Evolutionary conservation across 2,888 invertebrate genomes (phyloP).

Genomic region (Erebia aethiops): DNA sequence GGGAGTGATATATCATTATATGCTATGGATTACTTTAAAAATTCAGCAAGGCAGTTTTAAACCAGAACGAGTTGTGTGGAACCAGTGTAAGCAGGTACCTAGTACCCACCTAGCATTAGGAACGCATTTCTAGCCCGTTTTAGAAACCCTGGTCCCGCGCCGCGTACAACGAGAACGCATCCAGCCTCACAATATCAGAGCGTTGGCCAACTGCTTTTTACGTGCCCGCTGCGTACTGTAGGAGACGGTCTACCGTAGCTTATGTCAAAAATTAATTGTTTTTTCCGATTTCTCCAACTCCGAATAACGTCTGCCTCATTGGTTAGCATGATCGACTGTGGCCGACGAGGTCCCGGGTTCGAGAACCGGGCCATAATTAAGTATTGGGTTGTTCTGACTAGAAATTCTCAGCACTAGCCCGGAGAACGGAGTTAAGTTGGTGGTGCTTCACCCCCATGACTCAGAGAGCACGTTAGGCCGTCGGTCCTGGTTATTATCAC

Average conservation of each 20-base stretch:
- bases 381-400: too few species aligned
- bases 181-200: conserved; percentile 67
- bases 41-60: not conserved
- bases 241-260: not conserved
- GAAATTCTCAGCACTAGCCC: too few species aligned
- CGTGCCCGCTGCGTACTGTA: conserved; percentile 45
- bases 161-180: conserved; percentile 63
- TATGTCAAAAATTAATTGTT: too few species aligned
- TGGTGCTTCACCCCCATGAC: too few species aligned
- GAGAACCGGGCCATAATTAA: too few species aligned
- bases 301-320: too few species aligned
- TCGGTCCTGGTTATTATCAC: too few species aligned
- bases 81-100: not conserved
- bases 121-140: conserved; percentile 62
- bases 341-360: too few species aligned
- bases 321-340: too few species aligned
- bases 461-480: too few species aligned
- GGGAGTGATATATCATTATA: not conserved
- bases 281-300: too few species aligned
- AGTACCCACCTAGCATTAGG: conserved; percentile 23
- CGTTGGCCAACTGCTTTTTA: conserved; percentile 63
- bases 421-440: too few species aligned
- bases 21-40: not conserved
- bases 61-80: conserved; percentile 1
- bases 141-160: conserved; percentile 64